phyloP scores from a whole-genome alignment of 2,888 invertebrate genomes.

The Suillia variegata region DNA sequence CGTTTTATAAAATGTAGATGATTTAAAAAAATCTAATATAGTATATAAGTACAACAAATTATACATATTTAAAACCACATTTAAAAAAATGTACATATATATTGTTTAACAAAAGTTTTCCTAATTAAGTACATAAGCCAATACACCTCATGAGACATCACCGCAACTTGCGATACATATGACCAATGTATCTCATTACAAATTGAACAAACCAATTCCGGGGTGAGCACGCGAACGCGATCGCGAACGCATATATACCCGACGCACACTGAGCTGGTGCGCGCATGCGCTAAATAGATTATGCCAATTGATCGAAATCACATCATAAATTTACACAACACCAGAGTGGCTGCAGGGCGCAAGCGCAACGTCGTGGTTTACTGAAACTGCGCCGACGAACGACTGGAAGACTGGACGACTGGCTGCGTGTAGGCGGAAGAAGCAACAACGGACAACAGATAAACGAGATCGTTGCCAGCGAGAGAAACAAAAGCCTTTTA shows the following conservation, averaged over 20 bases:
- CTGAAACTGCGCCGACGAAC: background rate
- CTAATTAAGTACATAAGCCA: too few relatives aligned
- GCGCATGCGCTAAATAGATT: constrained; percentile 55
- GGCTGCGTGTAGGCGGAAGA: constrained; percentile 37
- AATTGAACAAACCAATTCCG: background rate
- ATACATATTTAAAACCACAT: too few relatives aligned
- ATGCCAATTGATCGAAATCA: constrained; percentile 60
- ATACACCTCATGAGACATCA: too few relatives aligned
- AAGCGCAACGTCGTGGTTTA: constrained; percentile 23
- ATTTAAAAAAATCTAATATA: too few relatives aligned
- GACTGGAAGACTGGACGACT: too few relatives aligned
- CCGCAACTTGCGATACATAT: too few relatives aligned
- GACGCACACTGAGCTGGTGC: too few relatives aligned
- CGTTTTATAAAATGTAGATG: too few relatives aligned
- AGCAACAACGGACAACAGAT: background rate
- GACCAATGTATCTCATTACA: background rate
- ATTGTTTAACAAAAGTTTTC: too few relatives aligned
- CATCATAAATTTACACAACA: constrained; percentile 56
- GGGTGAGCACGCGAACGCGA: background rate
- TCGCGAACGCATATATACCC: background rate
- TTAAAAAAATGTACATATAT: too few relatives aligned
- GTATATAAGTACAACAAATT: too few relatives aligned
- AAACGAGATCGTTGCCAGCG: constrained; percentile 3
- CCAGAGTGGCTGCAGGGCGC: constrained; percentile 33
- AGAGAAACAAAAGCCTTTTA: too few relatives aligned